These are phyloP conservation scores for Perognathus longimembris DNA, from an alignment of 2,113 vertebrate species.

Conservation along the genomic window DNA sequence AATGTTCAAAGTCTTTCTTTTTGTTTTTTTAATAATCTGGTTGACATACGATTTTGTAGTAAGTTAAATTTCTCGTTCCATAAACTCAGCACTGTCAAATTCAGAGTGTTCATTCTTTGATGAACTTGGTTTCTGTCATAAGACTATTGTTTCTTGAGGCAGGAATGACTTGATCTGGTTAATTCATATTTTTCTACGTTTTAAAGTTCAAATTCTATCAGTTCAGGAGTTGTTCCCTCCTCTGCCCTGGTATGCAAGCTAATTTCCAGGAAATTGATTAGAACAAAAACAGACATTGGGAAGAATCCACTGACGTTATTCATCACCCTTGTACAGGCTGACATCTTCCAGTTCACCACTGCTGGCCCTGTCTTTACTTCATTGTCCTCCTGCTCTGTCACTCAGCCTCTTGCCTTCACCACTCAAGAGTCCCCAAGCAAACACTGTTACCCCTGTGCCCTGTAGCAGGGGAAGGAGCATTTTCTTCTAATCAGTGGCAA, in stretches of 20 bases:
- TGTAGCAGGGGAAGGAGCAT: not conserved
- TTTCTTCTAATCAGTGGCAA: not conserved
- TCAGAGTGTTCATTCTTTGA: not conserved
- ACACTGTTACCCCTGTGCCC: fast-evolving
- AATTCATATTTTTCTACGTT: not conserved
- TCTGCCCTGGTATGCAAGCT: not conserved
- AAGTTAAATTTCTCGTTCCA: not conserved
- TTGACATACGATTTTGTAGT: not conserved
- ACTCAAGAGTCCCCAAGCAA: not conserved
- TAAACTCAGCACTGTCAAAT: not conserved
- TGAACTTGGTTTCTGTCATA: not conserved
- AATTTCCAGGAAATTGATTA: not conserved
- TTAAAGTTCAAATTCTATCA: not conserved
- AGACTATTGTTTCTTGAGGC: not conserved
- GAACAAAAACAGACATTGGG: not conserved
- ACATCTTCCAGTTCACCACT: not conserved
- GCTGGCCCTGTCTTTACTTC: not conserved
- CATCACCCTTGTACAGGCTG: not conserved
- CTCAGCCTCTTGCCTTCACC: not conserved
- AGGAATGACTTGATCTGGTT: not conserved
- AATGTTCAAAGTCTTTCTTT: not conserved
- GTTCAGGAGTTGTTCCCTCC: not conserved
- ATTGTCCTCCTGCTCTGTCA: not conserved
- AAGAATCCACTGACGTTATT: not conserved
- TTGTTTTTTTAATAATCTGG: not conserved